phyloP scores from a whole-genome alignment of 2,797 vertebrate species.

The Macroramphosus scolopax region DNA sequence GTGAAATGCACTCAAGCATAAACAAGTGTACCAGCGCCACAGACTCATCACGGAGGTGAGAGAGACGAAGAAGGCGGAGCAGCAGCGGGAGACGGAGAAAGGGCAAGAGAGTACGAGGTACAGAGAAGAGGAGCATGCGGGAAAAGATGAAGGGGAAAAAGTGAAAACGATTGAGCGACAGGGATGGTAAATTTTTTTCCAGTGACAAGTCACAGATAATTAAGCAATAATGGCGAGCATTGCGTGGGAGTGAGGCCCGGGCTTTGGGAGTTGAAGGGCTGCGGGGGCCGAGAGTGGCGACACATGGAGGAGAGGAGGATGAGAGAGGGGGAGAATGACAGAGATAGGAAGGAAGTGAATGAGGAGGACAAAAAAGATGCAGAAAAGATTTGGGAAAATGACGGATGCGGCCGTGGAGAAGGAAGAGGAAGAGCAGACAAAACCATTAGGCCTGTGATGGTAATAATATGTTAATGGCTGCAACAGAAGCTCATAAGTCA shows the following conservation, averaged over 20 bases:
- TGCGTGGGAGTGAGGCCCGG: slow-evolving; percentile 45
- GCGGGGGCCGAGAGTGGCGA: slow-evolving; percentile 36
- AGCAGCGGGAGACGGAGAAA: neutral
- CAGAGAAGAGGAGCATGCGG: slow-evolving; percentile 8
- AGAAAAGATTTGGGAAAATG: slow-evolving; percentile 30
- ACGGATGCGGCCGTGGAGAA: slow-evolving; percentile 31
- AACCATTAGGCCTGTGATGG: slow-evolving; percentile 64
- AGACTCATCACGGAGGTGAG: slow-evolving; percentile 15
- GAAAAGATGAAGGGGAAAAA: slow-evolving; percentile 31
- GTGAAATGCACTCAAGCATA: slow-evolving; percentile 4
- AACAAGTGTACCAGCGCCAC: slow-evolving; percentile 5
- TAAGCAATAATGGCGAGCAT: slow-evolving; percentile 63
- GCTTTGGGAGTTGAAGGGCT: slow-evolving; percentile 43
- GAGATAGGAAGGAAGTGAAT: slow-evolving; percentile 3
- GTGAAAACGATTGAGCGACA: slow-evolving; percentile 26
- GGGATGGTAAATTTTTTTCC: slow-evolving; percentile 51
- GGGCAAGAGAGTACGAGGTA: slow-evolving; percentile 3
- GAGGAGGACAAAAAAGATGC: slow-evolving; percentile 30
- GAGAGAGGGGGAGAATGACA: slow-evolving; percentile 10
- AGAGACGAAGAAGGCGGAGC: neutral
- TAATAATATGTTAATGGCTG: slow-evolving; percentile 71
- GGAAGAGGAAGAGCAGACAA: slow-evolving; percentile 43
- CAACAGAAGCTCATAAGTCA: slow-evolving; percentile 64
- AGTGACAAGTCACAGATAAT: slow-evolving; percentile 65
- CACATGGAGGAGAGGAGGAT: slow-evolving; percentile 33